Percentiles rank a stretch among this genome's conserved stretches.
Evolutionary conservation across 2,888 invertebrate species (phyloP).

Genomic region (Papilio protenor): DNA sequence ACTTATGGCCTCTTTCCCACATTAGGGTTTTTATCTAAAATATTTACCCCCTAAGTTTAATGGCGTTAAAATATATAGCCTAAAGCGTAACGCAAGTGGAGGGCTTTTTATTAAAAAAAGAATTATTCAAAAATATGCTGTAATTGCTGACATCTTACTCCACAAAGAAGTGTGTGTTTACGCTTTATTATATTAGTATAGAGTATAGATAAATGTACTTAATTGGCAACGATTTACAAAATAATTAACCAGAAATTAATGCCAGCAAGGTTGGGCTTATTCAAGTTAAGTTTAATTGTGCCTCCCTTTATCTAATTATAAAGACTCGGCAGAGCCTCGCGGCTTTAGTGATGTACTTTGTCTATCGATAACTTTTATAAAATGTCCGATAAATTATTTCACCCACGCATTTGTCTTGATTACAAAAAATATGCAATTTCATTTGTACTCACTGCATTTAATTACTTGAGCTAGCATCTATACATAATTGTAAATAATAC

Average conservation of each 20-base stretch:
- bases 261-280: constrained; percentile 77
- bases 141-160: too few relatives aligned
- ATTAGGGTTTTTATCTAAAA: too few relatives aligned
- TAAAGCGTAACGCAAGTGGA: too few relatives aligned
- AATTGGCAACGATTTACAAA: constrained; percentile 65
- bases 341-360: constrained; percentile 45
- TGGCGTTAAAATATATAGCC: too few relatives aligned
- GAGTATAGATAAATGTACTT: constrained; percentile 45
- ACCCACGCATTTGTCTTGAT: background rate
- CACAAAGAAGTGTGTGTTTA: too few relatives aligned
- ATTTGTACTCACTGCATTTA: background rate
- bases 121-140: too few relatives aligned
- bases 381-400: constrained; percentile 23
- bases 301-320: constrained; percentile 81
- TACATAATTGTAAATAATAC: too few relatives aligned
- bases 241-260: constrained; percentile 77
- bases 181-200: background rate
- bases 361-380: constrained; percentile 54
- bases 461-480: too few relatives aligned
- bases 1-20: too few relatives aligned
- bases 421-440: background rate
- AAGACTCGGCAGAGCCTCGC: constrained; percentile 68
- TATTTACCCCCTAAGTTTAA: too few relatives aligned
- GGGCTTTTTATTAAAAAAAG: too few relatives aligned
- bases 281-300: constrained; percentile 82